Base-by-base conservation (phyloP, 2,113 vertebrate genomes). In the Octodon degus region DNA sequence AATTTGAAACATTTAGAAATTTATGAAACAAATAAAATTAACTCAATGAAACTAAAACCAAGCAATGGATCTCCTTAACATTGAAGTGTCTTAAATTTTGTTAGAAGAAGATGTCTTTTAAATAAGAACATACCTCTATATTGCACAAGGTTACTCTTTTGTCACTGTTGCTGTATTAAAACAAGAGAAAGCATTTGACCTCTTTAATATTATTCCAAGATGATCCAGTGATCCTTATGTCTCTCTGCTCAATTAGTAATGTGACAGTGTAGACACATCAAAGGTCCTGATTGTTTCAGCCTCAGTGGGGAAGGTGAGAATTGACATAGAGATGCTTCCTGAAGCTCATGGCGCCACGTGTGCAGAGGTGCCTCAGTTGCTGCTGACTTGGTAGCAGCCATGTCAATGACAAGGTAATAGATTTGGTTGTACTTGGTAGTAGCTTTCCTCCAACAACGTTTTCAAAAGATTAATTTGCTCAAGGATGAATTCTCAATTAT, bases 401-500 rank as follows among this genome's bases (percentile, higher is more conserved):
- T 70, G n/a, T 89, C 94, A 97, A 91, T 68, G 82, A 62, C n/a
- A 83, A 62, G 53, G 77, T 88, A 94, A 94, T 83, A 89, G 53
- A 32, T 74, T 68, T 96, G 93, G 97, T 95, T 97, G 55, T 53
- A 94, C 88, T 93, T 96, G 90, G 70, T 83, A 95, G 32, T 63
- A 70, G 32, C 65, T 96, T 89, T 76, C 81, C 40, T 95, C 65
- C 80, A 92, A 86, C 17, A 85, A 58, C 85, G 92, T 92, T 96
- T 94, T 96, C 20, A 91, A 96, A 86, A 92, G 43, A 82, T 32
- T 0, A 25, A 55, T 81, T 97, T 92, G 34, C 90, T 92, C 86
- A 85, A 58, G 74, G 72, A 92, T 97, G 94, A 92, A 95, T 96
- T 96, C 67, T 40, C 77, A 96, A 86, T 97, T 96, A 94, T 60